These are phyloP conservation scores for Catamblyrhynchus diadema DNA, from an alignment of 2,797 vertebrate genomes.

Conservation along the genomic window DNA sequence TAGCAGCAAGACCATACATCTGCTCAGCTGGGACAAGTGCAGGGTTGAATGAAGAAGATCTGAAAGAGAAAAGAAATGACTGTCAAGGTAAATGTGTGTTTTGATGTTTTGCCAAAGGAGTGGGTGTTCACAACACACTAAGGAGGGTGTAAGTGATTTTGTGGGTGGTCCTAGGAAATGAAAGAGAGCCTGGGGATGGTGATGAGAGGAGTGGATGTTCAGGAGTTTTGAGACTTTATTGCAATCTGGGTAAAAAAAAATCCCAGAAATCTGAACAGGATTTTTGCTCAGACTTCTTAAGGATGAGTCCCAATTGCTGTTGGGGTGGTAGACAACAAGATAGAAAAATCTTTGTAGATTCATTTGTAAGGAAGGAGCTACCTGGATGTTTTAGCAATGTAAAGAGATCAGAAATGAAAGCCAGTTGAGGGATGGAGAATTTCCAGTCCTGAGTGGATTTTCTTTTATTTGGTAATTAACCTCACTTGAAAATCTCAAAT, in stretches of 20 bases:
- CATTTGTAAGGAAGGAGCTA: background rate
- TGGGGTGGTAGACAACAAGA: background rate
- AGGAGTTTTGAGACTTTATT: background rate
- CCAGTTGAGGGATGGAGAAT: background rate
- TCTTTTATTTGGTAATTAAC: background rate
- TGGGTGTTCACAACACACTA: background rate
- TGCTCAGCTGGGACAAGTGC: background rate
- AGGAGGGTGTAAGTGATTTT: background rate
- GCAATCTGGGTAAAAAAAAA: background rate
- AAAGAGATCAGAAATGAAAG: background rate
- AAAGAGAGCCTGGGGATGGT: background rate
- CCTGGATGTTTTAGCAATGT: background rate
- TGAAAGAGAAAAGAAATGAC: background rate
- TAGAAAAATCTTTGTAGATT: background rate
- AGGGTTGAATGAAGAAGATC: background rate
- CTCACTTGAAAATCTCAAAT: background rate
- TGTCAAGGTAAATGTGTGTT: background rate
- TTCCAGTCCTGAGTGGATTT: background rate
- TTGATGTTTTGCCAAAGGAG: background rate
- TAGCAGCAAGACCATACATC: background rate
- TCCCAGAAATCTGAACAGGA: background rate
- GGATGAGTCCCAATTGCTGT: background rate
- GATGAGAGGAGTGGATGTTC: background rate
- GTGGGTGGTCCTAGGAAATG: slow-evolving; percentile 13
- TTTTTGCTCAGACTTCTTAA: background rate